A percentile compares a stretch with the other conserved stretches of the same genome.
Evolutionary conservation across 1,140 invertebrate species (phyloP).

Genomic region (Choristoneura fumiferana): DNA sequence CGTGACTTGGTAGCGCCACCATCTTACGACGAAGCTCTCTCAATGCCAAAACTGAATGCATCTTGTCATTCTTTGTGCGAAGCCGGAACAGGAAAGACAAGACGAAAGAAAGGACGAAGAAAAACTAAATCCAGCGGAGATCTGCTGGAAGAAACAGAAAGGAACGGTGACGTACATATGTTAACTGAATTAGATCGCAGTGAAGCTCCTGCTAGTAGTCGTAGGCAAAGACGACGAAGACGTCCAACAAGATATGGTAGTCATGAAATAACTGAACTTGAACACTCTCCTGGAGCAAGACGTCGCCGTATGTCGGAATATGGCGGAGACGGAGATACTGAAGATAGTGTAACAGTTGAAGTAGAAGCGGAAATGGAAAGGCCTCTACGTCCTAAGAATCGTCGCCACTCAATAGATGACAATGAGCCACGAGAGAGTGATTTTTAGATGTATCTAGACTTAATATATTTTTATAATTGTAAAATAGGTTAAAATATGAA

Average conservation of each 20-base stretch:
- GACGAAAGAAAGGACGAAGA: constrained; percentile 66
- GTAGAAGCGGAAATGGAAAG: constrained; percentile 54
- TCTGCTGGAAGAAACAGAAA: constrained; percentile 69
- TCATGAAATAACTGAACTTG: constrained; percentile 67
- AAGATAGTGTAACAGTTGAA: constrained; percentile 49
- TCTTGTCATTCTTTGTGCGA: constrained; percentile 80
- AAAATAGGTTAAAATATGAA: neutral
- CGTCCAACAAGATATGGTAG: constrained; percentile 57
- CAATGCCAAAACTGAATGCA: constrained; percentile 81
- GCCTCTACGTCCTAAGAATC: constrained; percentile 45
- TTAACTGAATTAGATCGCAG: constrained; percentile 51
- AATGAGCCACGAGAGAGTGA: constrained; percentile 57
- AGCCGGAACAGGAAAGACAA: constrained; percentile 70
- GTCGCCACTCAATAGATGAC: constrained; percentile 53
- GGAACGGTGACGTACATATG: constrained; percentile 53
- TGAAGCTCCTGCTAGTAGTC: constrained; percentile 38
- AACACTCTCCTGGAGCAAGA: constrained; percentile 61
- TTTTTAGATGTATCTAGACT: constrained; percentile 38
- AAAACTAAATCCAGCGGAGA: constrained; percentile 77
- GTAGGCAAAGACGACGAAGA: constrained; percentile 52
- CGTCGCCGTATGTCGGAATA: constrained; percentile 58
- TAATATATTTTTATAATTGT: no score
- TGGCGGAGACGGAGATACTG: constrained; percentile 27
- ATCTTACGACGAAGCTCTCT: constrained; percentile 85
- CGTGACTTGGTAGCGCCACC: constrained; percentile 83